These are phyloP conservation scores for Siderastrea siderea DNA, from an alignment of 92 coral and sea anemone genomes.

Conservation along the genomic window DNA sequence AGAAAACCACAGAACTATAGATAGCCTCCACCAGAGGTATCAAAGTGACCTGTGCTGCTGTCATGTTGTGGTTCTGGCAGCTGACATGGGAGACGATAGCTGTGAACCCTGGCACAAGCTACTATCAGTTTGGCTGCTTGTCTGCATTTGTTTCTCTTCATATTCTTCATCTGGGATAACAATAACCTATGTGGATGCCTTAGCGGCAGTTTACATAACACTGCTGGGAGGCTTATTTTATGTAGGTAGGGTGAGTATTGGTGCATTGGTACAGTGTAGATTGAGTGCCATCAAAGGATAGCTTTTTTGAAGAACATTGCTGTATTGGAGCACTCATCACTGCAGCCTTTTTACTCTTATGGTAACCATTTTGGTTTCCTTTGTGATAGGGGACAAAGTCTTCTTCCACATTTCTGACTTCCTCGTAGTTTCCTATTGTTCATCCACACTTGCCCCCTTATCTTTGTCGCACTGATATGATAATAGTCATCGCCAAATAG, in stretches of 20 bases:
- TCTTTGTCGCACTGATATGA: constrained; percentile 24
- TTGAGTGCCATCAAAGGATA: background rate
- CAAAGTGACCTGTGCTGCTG: background rate
- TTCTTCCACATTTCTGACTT: background rate
- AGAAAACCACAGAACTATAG: background rate
- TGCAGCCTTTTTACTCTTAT: background rate
- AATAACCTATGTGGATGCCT: background rate
- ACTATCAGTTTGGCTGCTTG: background rate
- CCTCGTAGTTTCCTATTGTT: constrained; percentile 3
- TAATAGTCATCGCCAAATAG: constrained; percentile 58
- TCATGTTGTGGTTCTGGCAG: constrained; percentile 4
- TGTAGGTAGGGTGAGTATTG: background rate
- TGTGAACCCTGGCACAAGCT: background rate
- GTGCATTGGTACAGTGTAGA: constrained; percentile 1
- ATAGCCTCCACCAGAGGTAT: background rate
- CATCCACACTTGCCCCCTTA: constrained; percentile 37
- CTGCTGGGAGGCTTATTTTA: background rate
- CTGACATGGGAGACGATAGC: constrained; percentile 14
- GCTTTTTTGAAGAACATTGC: background rate
- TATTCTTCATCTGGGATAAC: background rate
- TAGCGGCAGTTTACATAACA: background rate
- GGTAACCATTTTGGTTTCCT: background rate
- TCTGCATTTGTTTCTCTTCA: background rate
- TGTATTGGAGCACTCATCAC: too few species aligned
- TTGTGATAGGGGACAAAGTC: background rate